These are phyloP conservation scores for Passer domesticus DNA, from an alignment of 2,113 vertebrate species.

Conservation along the genomic window DNA sequence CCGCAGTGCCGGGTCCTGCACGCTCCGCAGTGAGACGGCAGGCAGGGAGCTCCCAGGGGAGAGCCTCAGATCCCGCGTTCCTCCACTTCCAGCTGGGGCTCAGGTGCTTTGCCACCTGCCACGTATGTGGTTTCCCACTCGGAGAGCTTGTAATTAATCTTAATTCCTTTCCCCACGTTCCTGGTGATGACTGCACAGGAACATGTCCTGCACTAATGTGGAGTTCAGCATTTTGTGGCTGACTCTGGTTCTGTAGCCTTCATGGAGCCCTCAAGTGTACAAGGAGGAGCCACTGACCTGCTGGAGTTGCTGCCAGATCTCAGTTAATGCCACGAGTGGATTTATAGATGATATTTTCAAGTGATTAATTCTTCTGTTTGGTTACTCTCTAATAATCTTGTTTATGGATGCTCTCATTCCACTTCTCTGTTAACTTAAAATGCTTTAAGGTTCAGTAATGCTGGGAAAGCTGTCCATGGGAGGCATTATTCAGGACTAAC, in stretches of 20 bases:
- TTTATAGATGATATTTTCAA: background rate
- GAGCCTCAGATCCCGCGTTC: accelerated
- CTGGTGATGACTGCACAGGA: background rate
- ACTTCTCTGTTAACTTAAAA: background rate
- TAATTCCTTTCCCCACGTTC: background rate
- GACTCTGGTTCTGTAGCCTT: background rate
- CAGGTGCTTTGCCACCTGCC: background rate
- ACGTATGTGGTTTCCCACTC: accelerated
- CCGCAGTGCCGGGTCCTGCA: accelerated
- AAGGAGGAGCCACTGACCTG: accelerated
- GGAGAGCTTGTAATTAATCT: background rate
- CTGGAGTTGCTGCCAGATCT: background rate
- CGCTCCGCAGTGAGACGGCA: too few species aligned
- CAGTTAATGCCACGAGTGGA: background rate
- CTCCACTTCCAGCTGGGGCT: background rate
- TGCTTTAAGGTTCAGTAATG: background rate
- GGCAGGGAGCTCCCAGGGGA: background rate
- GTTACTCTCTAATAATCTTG: background rate
- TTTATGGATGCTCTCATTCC: background rate
- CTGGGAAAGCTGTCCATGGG: accelerated
- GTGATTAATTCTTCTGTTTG: background rate
- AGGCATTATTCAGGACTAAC: background rate
- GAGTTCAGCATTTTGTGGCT: background rate
- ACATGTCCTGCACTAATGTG: accelerated
- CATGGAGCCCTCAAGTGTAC: accelerated